phyloP scores from a whole-genome alignment of 2,888 invertebrate species.

The Diabrotica balteata region DNA sequence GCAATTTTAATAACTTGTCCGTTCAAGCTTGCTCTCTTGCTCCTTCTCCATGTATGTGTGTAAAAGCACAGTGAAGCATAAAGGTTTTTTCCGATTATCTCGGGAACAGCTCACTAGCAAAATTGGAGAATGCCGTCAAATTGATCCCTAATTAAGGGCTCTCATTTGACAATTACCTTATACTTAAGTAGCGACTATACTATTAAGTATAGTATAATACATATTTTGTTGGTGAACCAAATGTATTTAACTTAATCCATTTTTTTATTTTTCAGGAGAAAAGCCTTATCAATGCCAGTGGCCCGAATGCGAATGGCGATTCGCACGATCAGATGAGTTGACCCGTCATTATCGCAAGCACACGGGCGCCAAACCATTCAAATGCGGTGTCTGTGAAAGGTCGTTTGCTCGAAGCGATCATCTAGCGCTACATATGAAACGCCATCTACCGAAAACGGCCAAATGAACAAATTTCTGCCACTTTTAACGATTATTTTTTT shows the following conservation, averaged over 20 bases:
- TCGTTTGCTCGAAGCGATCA: constrained; percentile 96
- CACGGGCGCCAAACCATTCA: constrained; percentile 96
- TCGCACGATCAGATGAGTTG: constrained; percentile 94
- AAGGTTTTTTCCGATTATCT: too few species aligned
- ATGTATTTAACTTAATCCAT: background rate
- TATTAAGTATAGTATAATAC: too few species aligned
- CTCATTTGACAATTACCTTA: too few species aligned
- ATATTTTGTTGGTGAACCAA: background rate
- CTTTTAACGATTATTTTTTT: constrained; percentile 26
- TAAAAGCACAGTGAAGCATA: too few species aligned
- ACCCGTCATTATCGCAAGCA: constrained; percentile 97
- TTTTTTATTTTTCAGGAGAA: constrained; percentile 73
- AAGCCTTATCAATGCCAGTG: constrained; percentile 98
- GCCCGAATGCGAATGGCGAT: constrained; percentile 98
- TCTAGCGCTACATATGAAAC: constrained; percentile 94
- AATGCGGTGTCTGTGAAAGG: constrained; percentile 92
- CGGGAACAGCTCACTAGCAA: too few species aligned
- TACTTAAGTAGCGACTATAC: too few species aligned
- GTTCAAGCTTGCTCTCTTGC: too few species aligned
- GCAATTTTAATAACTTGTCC: too few species aligned
- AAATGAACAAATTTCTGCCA: constrained; percentile 61
- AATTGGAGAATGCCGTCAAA: too few species aligned
- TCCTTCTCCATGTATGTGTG: too few species aligned
- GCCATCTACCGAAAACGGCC: constrained; percentile 89
- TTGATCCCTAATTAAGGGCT: too few species aligned